phyloP scores from a whole-genome alignment of 2,113 vertebrate species.

The Oceanodroma tethys region DNA sequence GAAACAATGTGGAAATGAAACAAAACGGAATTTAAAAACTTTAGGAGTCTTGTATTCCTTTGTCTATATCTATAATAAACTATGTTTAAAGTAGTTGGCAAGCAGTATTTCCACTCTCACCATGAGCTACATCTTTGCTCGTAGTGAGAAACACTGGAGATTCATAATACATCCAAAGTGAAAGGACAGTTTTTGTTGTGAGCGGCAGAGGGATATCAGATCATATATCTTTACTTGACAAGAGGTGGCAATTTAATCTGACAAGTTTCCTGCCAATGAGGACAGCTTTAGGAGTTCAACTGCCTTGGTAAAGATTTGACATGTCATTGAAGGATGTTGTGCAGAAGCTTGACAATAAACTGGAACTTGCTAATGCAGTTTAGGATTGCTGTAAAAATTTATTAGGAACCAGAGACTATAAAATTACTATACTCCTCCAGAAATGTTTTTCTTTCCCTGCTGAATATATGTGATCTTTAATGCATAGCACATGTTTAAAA shows the following conservation, averaged over 20 bases:
- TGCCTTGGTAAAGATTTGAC: constrained; percentile 63
- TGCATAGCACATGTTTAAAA: constrained; percentile 65
- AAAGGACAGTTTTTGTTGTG: constrained; percentile 50
- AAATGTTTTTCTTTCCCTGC: constrained; percentile 64
- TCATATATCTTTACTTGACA: constrained; percentile 67
- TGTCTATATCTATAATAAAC: neutral
- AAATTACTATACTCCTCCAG: constrained; percentile 68
- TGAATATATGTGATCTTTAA: constrained; percentile 73
- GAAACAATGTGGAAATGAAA: neutral
- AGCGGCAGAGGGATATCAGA: constrained; percentile 24
- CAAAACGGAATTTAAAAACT: neutral
- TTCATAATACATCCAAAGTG: constrained; percentile 1
- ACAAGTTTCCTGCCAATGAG: constrained; percentile 68
- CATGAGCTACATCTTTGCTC: neutral
- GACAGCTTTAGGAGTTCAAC: constrained; percentile 65
- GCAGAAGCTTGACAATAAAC: constrained; percentile 70
- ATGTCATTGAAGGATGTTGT: constrained; percentile 60
- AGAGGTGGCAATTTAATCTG: constrained; percentile 74
- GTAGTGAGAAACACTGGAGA: neutral
- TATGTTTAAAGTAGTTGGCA: neutral
- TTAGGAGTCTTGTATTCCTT: neutral
- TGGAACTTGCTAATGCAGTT: constrained; percentile 68
- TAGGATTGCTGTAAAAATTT: constrained; percentile 74
- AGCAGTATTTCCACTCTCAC: neutral
- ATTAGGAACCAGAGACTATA: constrained; percentile 76